Evolutionary conservation across 2,113 vertebrate species (phyloP).

Genomic region (Pithys albifrons): DNA sequence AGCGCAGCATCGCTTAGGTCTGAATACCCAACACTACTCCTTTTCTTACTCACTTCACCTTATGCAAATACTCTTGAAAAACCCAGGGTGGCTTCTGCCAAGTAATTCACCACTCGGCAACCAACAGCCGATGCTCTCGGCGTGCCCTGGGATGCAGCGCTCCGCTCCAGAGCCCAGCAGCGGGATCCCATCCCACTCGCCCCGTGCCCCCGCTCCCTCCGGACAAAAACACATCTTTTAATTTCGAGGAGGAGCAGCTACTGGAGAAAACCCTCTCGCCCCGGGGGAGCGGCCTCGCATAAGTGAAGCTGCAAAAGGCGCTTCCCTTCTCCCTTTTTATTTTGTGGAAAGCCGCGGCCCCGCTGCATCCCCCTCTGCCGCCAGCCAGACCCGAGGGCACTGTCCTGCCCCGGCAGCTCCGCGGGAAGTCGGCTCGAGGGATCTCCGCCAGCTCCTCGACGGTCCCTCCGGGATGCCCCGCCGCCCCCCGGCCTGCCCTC

Average conservation of each 20-base stretch:
- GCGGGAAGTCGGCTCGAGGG: too few relatives aligned
- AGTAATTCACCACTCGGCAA: neutral
- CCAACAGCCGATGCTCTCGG: neutral
- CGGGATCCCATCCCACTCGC: neutral
- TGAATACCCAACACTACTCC: neutral
- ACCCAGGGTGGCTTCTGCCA: neutral
- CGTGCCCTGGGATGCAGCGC: neutral
- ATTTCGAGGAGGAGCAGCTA: neutral
- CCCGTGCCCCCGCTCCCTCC: neutral
- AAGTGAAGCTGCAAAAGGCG: neutral
- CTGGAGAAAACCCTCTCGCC: too few relatives aligned
- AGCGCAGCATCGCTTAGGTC: neutral
- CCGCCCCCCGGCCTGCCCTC: slow-evolving; percentile 27
- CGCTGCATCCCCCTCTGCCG: rapidly evolving
- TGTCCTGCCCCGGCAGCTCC: neutral
- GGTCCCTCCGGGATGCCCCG: neutral
- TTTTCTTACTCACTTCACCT: neutral
- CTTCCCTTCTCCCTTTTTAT: rapidly evolving
- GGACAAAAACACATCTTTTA: neutral
- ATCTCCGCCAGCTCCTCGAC: neutral
- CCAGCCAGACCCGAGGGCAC: too few relatives aligned
- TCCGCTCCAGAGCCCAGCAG: neutral
- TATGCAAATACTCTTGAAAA: neutral
- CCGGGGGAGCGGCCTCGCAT: rapidly evolving
- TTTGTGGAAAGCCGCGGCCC: neutral